A percentile compares a stretch with the other conserved stretches of the same genome.
These are phyloP conservation scores for Idaea dimidiata DNA, from an alignment of 2,888 invertebrate genomes.

Conservation along the genomic window DNA sequence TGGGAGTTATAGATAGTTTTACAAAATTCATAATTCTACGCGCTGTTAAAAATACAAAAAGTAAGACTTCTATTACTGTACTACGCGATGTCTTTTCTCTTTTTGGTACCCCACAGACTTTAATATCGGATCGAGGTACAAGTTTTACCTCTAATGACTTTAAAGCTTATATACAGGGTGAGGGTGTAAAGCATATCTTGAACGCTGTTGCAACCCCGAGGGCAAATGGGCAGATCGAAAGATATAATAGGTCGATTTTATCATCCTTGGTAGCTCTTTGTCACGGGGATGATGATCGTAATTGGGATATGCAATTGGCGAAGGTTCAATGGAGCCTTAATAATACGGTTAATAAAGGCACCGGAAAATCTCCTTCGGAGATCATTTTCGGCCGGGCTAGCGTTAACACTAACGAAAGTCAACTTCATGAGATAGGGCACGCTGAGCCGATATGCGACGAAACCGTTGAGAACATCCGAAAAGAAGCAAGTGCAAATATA, in stretches of 20 bases:
- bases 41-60: neutral
- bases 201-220: neutral
- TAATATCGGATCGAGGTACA: neutral
- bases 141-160: neutral
- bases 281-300: neutral
- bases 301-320: neutral
- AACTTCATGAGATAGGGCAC: neutral
- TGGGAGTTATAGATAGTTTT: neutral
- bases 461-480: neutral
- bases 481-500: neutral
- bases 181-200: neutral
- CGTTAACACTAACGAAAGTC: no score
- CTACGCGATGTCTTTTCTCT: neutral
- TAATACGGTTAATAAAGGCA: neutral
- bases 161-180: neutral
- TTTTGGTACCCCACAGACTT: neutral
- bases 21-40: neutral
- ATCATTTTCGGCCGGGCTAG: neutral
- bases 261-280: neutral
- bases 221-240: neutral
- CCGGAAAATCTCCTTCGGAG: neutral
- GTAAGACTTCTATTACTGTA: neutral
- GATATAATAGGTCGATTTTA: neutral
- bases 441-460: no score
- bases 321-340: neutral